A percentile compares a stretch with the other conserved stretches of the same genome.
phyloP scores from a whole-genome alignment of 2,888 invertebrate species.

The Drosophila seclusa region DNA sequence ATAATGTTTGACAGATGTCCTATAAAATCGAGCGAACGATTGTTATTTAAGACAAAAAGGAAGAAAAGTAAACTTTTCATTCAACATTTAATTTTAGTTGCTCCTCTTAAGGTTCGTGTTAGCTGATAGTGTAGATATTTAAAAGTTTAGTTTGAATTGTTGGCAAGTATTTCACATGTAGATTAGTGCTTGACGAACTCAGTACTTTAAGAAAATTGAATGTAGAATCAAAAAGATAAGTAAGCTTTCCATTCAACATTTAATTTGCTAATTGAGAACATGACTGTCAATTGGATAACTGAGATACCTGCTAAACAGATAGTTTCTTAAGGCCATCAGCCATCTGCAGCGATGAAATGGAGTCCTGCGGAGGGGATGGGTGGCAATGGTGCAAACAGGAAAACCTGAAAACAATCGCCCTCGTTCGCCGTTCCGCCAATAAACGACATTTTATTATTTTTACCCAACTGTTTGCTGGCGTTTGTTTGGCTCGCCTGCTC shows the following conservation, averaged over 20 bases:
- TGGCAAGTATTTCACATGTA: not conserved
- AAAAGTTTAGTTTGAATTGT: not conserved
- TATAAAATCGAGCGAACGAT: too few species aligned
- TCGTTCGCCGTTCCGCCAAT: slow-evolving; percentile 59
- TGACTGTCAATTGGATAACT: not conserved
- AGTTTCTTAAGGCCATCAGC: not conserved
- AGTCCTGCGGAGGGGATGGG: not conserved
- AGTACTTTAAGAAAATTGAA: not conserved
- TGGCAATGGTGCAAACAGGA: slow-evolving; percentile 16
- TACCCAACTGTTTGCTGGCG: slow-evolving; percentile 46
- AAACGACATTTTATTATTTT: slow-evolving; percentile 77
- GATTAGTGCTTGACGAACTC: not conserved
- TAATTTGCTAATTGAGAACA: slow-evolving; percentile 51
- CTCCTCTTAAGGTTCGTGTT: not conserved
- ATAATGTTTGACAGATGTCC: slow-evolving; percentile 85
- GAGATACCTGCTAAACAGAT: slow-evolving; percentile 20
- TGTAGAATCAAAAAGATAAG: not conserved
- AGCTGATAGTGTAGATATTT: not conserved
- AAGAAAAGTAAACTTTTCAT: too few species aligned
- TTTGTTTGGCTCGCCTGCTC: slow-evolving; percentile 23
- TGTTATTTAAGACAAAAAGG: too few species aligned
- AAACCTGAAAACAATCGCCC: slow-evolving; percentile 54
- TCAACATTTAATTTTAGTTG: not conserved
- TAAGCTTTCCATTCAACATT: slow-evolving; percentile 44
- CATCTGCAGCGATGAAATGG: not conserved